A percentile compares a stretch with the other conserved stretches of the same genome.
Conservation (phyloP, 2,888 invertebrate genomes). For the Drosophila austrosaltans region DNA sequence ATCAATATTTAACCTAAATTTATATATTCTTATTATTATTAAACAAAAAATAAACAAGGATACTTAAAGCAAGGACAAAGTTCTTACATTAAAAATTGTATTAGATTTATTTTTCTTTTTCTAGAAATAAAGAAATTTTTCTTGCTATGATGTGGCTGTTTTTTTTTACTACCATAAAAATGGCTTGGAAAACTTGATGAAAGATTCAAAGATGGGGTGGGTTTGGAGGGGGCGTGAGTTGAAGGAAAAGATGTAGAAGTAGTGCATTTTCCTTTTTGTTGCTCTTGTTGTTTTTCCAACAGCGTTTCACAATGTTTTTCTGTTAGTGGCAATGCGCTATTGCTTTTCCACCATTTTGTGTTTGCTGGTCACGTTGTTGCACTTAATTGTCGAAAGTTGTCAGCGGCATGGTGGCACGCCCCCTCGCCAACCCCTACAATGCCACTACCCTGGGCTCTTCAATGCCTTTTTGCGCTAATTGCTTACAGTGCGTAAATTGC, state of each 20-base stretch:
- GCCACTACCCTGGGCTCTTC: neutral
- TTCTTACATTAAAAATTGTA: no score
- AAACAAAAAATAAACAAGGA: no score
- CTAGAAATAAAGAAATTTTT: no score
- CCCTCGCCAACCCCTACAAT: neutral
- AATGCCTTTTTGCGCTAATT: constrained; percentile 33
- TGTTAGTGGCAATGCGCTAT: constrained; percentile 31
- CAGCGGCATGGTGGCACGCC: constrained; percentile 43
- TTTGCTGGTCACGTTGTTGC: constrained; percentile 71
- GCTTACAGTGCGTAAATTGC: constrained; percentile 50
- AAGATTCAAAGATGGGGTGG: neutral
- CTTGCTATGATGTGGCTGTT: no score
- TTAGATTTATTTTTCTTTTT: no score
- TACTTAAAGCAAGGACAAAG: no score
- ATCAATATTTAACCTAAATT: no score
- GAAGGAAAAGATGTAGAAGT: neutral
- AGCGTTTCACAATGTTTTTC: constrained; percentile 15
- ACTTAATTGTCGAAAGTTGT: constrained; percentile 74
- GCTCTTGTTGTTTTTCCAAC: constrained; percentile 8
- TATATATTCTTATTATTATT: no score
- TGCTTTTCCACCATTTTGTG: constrained; percentile 37
- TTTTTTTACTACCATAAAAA: no score
- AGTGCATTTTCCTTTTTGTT: neutral
- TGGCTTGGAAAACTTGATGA: neutral
- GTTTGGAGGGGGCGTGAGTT: no score